phyloP scores from a whole-genome alignment of 1,140 invertebrate genomes.

The Wiebesia pumilae region DNA sequence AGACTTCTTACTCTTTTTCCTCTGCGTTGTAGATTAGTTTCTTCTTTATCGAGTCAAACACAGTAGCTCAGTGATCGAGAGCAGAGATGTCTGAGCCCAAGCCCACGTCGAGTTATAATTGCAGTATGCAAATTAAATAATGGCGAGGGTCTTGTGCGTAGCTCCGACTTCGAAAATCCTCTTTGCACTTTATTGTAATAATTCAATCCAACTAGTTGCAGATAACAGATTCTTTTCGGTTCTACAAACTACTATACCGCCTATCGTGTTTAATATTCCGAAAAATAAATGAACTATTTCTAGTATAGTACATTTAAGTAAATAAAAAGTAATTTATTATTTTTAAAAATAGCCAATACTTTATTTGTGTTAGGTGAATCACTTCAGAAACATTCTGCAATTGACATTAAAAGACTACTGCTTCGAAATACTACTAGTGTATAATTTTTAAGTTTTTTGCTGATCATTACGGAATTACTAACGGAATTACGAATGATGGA shows the following conservation, averaged over 20 bases:
- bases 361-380: neutral
- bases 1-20: neutral
- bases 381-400: neutral
- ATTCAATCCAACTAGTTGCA: neutral
- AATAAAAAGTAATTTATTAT: too few species aligned
- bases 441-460: neutral
- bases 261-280: too few species aligned
- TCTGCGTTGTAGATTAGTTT: neutral
- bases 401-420: neutral
- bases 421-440: neutral
- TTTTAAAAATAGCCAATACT: neutral
- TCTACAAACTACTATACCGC: too few species aligned
- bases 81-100: neutral
- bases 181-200: neutral
- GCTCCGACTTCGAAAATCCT: neutral
- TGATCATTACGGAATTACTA: neutral
- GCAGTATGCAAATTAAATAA: conserved; percentile 66
- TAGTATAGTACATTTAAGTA: too few species aligned
- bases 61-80: conserved; percentile 61
- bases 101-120: conserved; percentile 51
- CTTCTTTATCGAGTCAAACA: conserved; percentile 28
- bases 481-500: neutral
- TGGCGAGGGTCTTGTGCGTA: neutral
- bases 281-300: too few species aligned
- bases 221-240: too few species aligned